Evolutionary conservation across 2,797 vertebrate genomes (phyloP), one percentile per base, ranked within the genome.

Genomic region (Sarcophilus harrisii): DNA sequence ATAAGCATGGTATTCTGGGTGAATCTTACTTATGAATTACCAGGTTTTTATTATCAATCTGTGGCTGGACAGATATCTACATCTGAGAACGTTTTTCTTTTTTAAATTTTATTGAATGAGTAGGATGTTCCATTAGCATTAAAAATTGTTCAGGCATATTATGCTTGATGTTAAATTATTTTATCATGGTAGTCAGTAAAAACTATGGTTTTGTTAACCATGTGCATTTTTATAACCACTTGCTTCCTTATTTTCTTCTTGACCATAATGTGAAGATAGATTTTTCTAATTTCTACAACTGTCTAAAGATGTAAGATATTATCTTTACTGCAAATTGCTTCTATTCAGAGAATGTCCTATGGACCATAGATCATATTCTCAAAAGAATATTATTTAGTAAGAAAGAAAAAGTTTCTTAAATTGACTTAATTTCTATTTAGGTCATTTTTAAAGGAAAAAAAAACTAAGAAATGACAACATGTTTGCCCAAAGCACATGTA

Each of bases 111-210:
- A 49, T 95, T 0, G 0, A 96, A 87, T 94, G 90, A 58, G 38
- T 95, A 62, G 95, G 94, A 91, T 96, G 59, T 95, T 95, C 0
- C 0, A 66, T 92, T 81, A 95, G 93, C 12, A 59, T 97, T 97
- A 58, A 94, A 93, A 97, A 93, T 91, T 57, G 95, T 93, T 95
- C 93, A 92, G 49, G 90, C 18, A 0, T 97, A 95, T 96, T 97
- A 94, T 58, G 90, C 92, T 0, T 55, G 93, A 94, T 0, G 0
- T 96, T 97, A 97, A 97, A 94, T 95, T 97, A 58, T 93, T 97
- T 96, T 96, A 94, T 81, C 93, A n/a, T 94, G 96, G 95, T 96
- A 91, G 92, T 97, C 93, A 96, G 92, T 97, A 98, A 96, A 97
- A 96, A 28, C 10, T 1, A 0, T 60, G 60, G 87, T 94, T 98